Conservation (phyloP, 2,888 invertebrate genomes). For the Baronia brevicornis region DNA sequence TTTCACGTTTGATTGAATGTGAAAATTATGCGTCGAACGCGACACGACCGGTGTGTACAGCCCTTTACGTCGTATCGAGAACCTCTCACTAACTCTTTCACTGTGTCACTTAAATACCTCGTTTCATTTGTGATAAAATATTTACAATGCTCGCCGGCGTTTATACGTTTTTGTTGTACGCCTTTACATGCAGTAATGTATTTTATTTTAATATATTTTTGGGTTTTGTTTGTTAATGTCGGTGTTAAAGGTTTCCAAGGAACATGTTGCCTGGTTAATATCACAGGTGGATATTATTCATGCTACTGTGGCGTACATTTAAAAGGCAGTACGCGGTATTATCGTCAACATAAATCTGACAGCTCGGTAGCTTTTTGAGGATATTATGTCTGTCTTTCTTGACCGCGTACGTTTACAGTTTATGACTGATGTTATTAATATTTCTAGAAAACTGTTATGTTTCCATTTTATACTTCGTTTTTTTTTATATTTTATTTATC, state of each 20-base stretch:
- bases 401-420: slow-evolving; percentile 7
- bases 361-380: slow-evolving; percentile 8
- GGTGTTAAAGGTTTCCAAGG: background rate
- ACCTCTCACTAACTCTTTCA: slow-evolving; percentile 10
- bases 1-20: slow-evolving; percentile 52
- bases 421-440: slow-evolving; percentile 8
- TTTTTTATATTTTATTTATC: too few relatives aligned
- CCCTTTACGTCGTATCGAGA: slow-evolving; percentile 10
- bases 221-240: too few relatives aligned
- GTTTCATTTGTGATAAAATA: too few relatives aligned
- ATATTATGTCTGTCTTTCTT: slow-evolving; percentile 11
- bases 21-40: slow-evolving; percentile 47
- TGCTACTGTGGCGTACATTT: slow-evolving; percentile 15
- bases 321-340: slow-evolving; percentile 13
- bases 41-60: slow-evolving; percentile 15
- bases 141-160: slow-evolving; percentile 6
- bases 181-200: slow-evolving; percentile 4
- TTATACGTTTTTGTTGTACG: background rate
- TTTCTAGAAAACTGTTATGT: slow-evolving; percentile 1
- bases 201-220: background rate
- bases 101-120: background rate
- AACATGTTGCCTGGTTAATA: slow-evolving; percentile 1
- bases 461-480: too few relatives aligned
- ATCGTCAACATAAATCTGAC: slow-evolving; percentile 16
- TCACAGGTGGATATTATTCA: slow-evolving; percentile 9